These are phyloP conservation scores for Atopsyche davidsoni DNA, from an alignment of 1,140 invertebrate genomes.

Conservation along the genomic window DNA sequence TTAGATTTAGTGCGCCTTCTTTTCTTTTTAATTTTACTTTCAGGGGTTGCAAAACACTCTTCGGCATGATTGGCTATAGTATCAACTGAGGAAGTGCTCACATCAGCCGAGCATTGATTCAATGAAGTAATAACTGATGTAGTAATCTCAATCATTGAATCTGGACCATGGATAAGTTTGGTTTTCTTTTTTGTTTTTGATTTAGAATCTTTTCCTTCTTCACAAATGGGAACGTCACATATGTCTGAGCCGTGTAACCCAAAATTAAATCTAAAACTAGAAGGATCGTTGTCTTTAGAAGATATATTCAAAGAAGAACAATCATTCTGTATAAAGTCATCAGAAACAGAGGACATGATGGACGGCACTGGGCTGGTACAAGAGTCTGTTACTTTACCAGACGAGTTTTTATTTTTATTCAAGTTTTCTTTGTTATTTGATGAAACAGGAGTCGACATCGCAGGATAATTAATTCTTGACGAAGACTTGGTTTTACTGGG, in stretches of 20 bases:
- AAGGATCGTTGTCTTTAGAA: slow-evolving; percentile 27
- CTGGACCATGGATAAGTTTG: slow-evolving; percentile 1
- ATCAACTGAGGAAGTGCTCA: neutral
- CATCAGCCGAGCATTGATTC: neutral
- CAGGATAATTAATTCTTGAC: no score
- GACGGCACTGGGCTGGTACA: slow-evolving; percentile 44
- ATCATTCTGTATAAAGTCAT: slow-evolving; percentile 46
- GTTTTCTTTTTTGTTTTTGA: neutral
- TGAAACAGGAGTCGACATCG: no score
- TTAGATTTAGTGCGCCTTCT: slow-evolving; percentile 12
- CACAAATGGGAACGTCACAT: slow-evolving; percentile 4
- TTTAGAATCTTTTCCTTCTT: neutral
- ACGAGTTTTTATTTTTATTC: neutral
- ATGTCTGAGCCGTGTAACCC: slow-evolving; percentile 44
- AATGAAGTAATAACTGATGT: neutral
- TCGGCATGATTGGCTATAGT: slow-evolving; percentile 24
- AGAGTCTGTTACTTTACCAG: slow-evolving; percentile 3
- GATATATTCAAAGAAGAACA: slow-evolving; percentile 47
- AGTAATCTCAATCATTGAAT: neutral
- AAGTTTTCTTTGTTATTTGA: neutral
- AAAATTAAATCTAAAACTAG: slow-evolving; percentile 40
- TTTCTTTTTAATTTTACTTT: slow-evolving; percentile 35
- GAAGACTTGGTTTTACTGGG: no score
- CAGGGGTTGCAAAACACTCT: slow-evolving; percentile 45
- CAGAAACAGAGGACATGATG: slow-evolving; percentile 45